Evolutionary conservation across 2,113 vertebrate genomes (phyloP).

Genomic region (Amblyornis subalaris): DNA sequence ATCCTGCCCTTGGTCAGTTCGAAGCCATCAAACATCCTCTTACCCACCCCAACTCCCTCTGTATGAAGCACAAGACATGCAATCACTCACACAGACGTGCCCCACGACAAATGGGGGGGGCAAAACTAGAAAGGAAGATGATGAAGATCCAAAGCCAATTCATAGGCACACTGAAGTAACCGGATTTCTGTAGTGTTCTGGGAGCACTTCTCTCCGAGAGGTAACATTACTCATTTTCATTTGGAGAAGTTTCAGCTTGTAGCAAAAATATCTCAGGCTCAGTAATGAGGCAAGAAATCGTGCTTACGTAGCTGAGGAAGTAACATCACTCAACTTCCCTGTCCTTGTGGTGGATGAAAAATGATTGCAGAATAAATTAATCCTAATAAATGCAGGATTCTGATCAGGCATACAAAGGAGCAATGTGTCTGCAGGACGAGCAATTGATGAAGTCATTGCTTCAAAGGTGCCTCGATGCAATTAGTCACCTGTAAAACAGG

Average conservation of each 20-base stretch:
- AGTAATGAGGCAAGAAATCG: conserved; percentile 60
- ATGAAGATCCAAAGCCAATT: background rate
- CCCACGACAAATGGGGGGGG: background rate
- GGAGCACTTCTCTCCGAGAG: background rate
- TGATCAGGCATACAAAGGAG: conserved; percentile 34
- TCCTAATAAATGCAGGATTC: conserved; percentile 49
- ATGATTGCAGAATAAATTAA: conserved; percentile 54
- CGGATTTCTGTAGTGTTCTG: background rate
- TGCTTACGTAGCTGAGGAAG: conserved; percentile 47
- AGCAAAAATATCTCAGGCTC: conserved; percentile 40
- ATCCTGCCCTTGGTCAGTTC: background rate
- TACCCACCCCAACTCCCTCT: background rate
- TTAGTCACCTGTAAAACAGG: conserved; percentile 52
- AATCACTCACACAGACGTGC: background rate
- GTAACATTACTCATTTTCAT: conserved; percentile 36
- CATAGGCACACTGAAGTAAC: background rate
- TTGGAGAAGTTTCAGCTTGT: conserved; percentile 13
- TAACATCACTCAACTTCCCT: conserved; percentile 35
- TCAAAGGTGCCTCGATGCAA: conserved; percentile 52
- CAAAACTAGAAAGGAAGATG: background rate
- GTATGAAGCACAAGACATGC: background rate
- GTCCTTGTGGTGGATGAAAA: conserved; percentile 17
- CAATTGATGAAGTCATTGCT: conserved; percentile 57
- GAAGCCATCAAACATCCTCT: background rate
- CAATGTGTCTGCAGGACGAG: conserved; percentile 6